Evolutionary conservation across 2,113 vertebrate genomes (phyloP).

Genomic region (Tragelaphus buxtoni): DNA sequence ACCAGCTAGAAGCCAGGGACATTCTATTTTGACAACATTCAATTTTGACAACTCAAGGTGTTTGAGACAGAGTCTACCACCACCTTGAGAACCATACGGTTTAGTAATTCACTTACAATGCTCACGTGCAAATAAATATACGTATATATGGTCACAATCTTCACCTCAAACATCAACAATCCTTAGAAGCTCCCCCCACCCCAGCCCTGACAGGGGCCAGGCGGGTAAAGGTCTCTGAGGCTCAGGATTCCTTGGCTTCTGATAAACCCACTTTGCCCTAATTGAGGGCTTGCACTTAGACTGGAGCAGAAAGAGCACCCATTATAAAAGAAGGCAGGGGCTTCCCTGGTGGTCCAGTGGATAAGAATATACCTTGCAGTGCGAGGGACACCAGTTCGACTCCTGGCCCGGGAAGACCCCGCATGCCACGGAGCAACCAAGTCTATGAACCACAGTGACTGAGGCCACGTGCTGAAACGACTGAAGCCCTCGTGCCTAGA

Average conservation of each 20-base stretch:
- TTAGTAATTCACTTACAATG: neutral
- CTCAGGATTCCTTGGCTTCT: neutral
- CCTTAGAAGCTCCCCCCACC: neutral
- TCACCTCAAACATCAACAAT: neutral
- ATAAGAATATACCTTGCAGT: neutral
- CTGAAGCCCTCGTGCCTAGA: neutral
- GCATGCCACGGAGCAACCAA: too few relatives aligned
- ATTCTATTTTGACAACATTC: neutral
- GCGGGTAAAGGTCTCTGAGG: neutral
- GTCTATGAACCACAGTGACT: neutral
- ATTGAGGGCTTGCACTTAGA: neutral
- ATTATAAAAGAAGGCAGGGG: neutral
- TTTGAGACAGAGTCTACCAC: neutral
- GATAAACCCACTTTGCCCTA: neutral
- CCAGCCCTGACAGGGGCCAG: neutral
- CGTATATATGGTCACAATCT: neutral
- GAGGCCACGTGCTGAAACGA: rapidly evolving
- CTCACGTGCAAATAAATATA: neutral
- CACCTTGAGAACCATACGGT: neutral
- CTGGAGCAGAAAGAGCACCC: rapidly evolving
- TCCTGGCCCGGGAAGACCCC: neutral
- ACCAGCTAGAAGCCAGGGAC: neutral
- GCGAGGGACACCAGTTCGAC: neutral
- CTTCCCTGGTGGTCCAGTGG: neutral
- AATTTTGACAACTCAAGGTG: neutral